phyloP scores from a whole-genome alignment of 2,113 vertebrate genomes.

The Sphaerodactylus townsendi region DNA sequence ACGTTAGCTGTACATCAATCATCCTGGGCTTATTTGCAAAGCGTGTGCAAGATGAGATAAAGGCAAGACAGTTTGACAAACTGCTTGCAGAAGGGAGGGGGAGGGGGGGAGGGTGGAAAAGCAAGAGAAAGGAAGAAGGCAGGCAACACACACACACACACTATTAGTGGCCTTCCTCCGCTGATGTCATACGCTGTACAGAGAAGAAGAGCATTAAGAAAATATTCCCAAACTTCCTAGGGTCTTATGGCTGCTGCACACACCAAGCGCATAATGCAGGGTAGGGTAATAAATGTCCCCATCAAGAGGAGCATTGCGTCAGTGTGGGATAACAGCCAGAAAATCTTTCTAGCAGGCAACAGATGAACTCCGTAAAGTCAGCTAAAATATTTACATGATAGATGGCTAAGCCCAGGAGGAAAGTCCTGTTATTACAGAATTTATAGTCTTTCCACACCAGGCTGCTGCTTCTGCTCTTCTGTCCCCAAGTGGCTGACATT shows the following conservation, averaged over 20 bases:
- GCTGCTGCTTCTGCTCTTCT: constrained; percentile 32
- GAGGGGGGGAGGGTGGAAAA: neutral
- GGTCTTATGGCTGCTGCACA: constrained; percentile 22
- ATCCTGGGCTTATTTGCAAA: constrained; percentile 56
- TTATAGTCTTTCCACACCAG: constrained; percentile 16
- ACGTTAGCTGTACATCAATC: constrained; percentile 69
- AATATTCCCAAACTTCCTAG: constrained; percentile 55
- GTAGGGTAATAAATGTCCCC: constrained; percentile 42
- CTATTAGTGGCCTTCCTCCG: neutral
- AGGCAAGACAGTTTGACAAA: constrained; percentile 60
- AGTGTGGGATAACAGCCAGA: constrained; percentile 49
- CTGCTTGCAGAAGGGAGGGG: constrained; percentile 26
- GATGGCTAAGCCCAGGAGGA: constrained; percentile 50
- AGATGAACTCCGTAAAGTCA: constrained; percentile 70
- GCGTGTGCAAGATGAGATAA: constrained; percentile 60
- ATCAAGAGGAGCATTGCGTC: constrained; percentile 53
- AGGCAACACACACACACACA: neutral
- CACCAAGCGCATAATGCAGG: constrained; percentile 34
- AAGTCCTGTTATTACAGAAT: constrained; percentile 17
- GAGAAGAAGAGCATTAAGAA: constrained; percentile 54
- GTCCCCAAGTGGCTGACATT: constrained; percentile 23
- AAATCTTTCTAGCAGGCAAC: constrained; percentile 28
- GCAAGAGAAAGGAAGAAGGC: neutral
- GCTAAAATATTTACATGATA: constrained; percentile 53
- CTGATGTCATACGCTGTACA: constrained; percentile 65